Percentiles rank a stretch among this genome's conserved stretches.
These are phyloP conservation scores for Scomberomorus guttatus DNA, from an alignment of 2,797 vertebrate genomes.

Conservation along the genomic window DNA sequence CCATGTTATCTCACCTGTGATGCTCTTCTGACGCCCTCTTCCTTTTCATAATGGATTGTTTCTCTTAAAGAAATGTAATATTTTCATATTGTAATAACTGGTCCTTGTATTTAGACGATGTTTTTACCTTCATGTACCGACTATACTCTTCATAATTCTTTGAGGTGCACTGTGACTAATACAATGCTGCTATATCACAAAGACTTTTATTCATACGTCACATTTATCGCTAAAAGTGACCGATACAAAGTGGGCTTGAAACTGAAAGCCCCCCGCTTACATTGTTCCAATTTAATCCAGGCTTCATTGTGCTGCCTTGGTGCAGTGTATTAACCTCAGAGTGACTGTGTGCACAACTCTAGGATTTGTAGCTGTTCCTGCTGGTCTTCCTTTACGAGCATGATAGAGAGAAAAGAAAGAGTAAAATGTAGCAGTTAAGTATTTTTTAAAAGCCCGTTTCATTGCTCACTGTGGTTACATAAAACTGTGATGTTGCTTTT, in stretches of 20 bases:
- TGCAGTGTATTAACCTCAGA: conserved; percentile 59
- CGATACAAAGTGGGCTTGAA: conserved; percentile 51
- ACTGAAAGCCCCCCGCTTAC: conserved; percentile 26
- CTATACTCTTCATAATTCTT: conserved; percentile 76
- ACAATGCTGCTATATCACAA: conserved; percentile 83
- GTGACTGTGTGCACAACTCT: conserved; percentile 51
- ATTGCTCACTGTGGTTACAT: conserved; percentile 69
- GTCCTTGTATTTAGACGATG: conserved; percentile 73
- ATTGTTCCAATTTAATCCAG: conserved; percentile 50
- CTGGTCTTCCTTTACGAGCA: conserved; percentile 64
- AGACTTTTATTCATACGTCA: conserved; percentile 65
- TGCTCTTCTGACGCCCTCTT: conserved; percentile 52
- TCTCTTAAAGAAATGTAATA: conserved; percentile 80
- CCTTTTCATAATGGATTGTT: conserved; percentile 75
- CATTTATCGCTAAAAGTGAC: conserved; percentile 24
- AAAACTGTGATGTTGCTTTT: conserved; percentile 73
- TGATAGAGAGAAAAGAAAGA: conserved; percentile 39
- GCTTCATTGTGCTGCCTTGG: conserved; percentile 57
- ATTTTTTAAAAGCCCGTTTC: conserved; percentile 43
- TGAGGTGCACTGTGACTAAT: conserved; percentile 83
- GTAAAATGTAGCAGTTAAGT: conserved; percentile 58
- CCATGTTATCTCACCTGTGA: conserved; percentile 68
- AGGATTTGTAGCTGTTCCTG: conserved; percentile 51
- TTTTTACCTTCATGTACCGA: conserved; percentile 77
- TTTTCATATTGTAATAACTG: conserved; percentile 84